Evolutionary conservation across 2,888 invertebrate genomes (phyloP), one percentile per base, ranked within the genome.

Genomic region (Lathronympha strigana): DNA sequence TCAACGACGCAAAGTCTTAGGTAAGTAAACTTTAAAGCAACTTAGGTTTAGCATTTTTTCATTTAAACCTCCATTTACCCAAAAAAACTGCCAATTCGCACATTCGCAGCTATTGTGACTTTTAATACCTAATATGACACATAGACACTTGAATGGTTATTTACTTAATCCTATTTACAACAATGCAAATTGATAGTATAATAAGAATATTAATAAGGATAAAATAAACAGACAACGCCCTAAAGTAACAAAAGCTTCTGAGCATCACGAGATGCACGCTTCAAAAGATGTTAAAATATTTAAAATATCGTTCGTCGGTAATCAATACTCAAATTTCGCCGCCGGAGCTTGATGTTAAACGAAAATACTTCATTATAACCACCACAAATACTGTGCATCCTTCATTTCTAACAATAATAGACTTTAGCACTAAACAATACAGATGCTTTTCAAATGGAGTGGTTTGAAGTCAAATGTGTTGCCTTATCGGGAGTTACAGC

Each of bases 281-380:
- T 49, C 21, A 63, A 19, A 13, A 51, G 19, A 45, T 38, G 51
- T 64, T 53, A 64, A 63, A 38, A 64, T 60, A 60, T 66, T 54
- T 40, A 61, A 60, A 49, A 61, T 60, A 53, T 63, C 47, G 50
- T n/a, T 15, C 51, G 33, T 28, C 47, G 36, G 38, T 43, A 58
- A 54, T 67, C 63, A 58, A 54, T 62, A 67, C 58, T 54, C 47
- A 38, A 38, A 67, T 66, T 67, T 66, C 57, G 51, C 58, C 63
- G 63, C 47, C 53, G 49, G 68, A 68, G 67, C 67, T 67, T 67
- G 67, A 69, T 72, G 71, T 69, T 73, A 70, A 70, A 69, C 72
- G 72, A 69, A 69, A 67, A 72, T 71, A 71, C 68, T 68, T 66
- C 68, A 71, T 72, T 71, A 72, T 69, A 70, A 70, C 72, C 70